Conservation (phyloP, 1,140 invertebrate genomes). For the Ceratina calcarata region DNA sequence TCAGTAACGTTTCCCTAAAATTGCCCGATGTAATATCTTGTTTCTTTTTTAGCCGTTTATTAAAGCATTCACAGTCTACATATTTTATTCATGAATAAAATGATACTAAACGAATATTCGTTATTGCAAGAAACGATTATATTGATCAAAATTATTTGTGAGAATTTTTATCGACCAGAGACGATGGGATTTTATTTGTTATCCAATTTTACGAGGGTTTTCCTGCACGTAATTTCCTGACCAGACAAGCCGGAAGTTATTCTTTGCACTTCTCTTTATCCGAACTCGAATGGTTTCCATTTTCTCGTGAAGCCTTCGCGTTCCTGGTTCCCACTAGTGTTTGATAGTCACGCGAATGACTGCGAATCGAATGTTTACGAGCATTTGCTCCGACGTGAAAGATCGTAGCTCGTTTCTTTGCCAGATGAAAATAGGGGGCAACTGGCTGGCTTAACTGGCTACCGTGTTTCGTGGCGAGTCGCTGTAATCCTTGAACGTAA, state of each 20-base stretch:
- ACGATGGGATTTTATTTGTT: too few relatives aligned
- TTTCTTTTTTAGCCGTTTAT: not conserved
- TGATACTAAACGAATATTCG: not conserved
- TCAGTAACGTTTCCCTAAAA: slow-evolving; percentile 21
- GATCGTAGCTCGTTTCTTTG: not conserved
- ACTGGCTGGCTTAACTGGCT: not conserved
- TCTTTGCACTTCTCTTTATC: not conserved
- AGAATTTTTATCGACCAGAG: too few relatives aligned
- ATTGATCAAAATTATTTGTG: too few relatives aligned
- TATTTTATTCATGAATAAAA: not conserved
- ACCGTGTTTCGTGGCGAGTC: not conserved
- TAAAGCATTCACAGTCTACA: not conserved
- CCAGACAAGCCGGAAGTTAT: not conserved
- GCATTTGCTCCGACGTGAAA: not conserved
- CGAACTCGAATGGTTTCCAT: not conserved
- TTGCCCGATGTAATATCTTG: not conserved
- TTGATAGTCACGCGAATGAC: slow-evolving; percentile 20
- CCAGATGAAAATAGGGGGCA: not conserved
- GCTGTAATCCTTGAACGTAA: slow-evolving; percentile 23
- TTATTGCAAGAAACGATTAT: too few relatives aligned
- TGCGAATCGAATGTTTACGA: not conserved
- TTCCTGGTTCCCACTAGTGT: not conserved
- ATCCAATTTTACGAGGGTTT: too few relatives aligned
- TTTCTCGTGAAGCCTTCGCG: not conserved
- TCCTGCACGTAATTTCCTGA: too few relatives aligned